Conservation (phyloP, 37 sponge, comb jelly and placozoan genomes). For the Geodia barretti region DNA sequence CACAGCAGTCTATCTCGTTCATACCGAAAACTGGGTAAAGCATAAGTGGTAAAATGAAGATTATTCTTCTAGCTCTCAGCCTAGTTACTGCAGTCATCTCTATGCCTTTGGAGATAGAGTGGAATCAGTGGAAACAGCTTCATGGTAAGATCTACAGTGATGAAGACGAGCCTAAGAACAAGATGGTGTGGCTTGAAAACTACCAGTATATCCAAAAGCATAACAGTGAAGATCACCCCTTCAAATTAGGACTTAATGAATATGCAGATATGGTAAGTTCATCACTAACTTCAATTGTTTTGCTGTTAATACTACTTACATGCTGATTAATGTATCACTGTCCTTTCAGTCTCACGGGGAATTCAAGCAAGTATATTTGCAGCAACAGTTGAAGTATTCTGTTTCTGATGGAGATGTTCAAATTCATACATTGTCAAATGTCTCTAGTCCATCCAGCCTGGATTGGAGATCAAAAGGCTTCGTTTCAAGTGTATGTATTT, state of each 20-base stretch:
- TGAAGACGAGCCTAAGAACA: slow-evolving; percentile 9
- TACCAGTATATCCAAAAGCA: not conserved
- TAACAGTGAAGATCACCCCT: not conserved
- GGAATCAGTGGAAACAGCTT: slow-evolving; percentile 43
- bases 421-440: not conserved
- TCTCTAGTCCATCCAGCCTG: not conserved
- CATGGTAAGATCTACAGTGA: slow-evolving; percentile 29
- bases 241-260: not conserved
- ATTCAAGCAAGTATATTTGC: slow-evolving; percentile 15
- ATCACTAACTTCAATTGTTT: too few relatives aligned
- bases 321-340: not conserved
- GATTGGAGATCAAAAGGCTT: not conserved
- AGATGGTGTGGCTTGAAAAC: not conserved
- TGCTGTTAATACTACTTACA: not conserved
- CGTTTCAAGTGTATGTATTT: not conserved
- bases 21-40: too few relatives aligned
- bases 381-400: not conserved
- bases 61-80: too few relatives aligned
- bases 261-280: not conserved
- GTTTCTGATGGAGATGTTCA: not conserved
- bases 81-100: too few relatives aligned
- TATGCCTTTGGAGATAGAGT: slow-evolving; percentile 52
- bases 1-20: too few relatives aligned
- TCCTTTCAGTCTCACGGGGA: not conserved
- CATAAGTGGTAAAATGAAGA: too few relatives aligned